phyloP scores from a whole-genome alignment of 2,113 vertebrate species.

The Propithecus coquereli region DNA sequence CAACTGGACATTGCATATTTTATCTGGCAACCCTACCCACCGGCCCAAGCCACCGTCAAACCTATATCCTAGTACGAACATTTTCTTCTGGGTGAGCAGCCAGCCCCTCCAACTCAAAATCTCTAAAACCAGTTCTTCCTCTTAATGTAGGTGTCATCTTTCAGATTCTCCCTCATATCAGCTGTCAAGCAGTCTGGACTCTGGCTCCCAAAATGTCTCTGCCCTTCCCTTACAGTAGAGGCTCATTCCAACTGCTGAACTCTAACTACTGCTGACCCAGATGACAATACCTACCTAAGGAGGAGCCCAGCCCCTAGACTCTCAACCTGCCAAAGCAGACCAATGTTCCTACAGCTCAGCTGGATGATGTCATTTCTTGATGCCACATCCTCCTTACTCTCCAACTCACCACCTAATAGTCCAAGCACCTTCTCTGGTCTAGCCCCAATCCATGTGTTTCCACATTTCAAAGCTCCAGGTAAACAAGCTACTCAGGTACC shows the following conservation, averaged over 20 bases:
- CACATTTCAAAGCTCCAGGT: not conserved
- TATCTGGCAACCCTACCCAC: not conserved
- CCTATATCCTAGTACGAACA: not conserved
- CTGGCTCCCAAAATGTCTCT: not conserved
- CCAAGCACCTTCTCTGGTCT: not conserved
- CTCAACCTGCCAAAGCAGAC: not conserved
- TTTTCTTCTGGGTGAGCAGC: not conserved
- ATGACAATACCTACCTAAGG: not conserved
- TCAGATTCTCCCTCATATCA: not conserved
- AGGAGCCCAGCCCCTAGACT: accelerated
- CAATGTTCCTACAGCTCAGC: not conserved
- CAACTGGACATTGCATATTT: not conserved
- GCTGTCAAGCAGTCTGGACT: not conserved
- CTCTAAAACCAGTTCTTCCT: not conserved
- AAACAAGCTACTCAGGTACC: not conserved
- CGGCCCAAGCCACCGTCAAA: not conserved
- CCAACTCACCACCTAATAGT: not conserved
- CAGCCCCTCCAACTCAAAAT: not conserved
- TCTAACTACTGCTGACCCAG: not conserved
- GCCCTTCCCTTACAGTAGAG: not conserved
- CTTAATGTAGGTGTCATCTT: not conserved
- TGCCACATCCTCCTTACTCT: not conserved
- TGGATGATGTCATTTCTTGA: not conserved
- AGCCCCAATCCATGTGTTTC: too few relatives aligned
- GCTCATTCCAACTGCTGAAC: too few relatives aligned